phyloP scores from a whole-genome alignment of 2,888 invertebrate genomes.

The Dermolepida albohirtum region DNA sequence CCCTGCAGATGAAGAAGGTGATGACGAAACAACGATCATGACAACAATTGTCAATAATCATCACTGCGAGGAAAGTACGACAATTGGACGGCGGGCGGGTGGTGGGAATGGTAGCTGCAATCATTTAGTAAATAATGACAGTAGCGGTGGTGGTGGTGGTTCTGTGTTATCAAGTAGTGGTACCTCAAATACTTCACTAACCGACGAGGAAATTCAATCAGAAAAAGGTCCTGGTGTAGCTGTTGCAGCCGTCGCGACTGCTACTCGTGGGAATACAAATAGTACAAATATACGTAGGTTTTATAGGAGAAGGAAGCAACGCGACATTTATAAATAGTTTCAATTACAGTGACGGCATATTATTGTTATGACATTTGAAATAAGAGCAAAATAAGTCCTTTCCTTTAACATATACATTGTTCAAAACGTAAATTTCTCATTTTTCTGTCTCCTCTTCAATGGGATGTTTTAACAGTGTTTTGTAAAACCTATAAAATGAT shows the following conservation, averaged over 20 bases:
- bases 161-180: slow-evolving; percentile 14
- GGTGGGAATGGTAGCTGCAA: slow-evolving; percentile 47
- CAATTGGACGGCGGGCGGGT: slow-evolving; percentile 54
- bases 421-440: too few relatives aligned
- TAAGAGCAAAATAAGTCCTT: too few relatives aligned
- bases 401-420: too few relatives aligned
- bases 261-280: slow-evolving; percentile 12
- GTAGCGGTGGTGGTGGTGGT: slow-evolving; percentile 16
- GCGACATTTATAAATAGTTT: slow-evolving; percentile 32
- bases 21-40: slow-evolving; percentile 42
- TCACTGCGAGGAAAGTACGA: too few relatives aligned
- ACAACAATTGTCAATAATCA: slow-evolving; percentile 34
- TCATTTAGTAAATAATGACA: slow-evolving; percentile 10
- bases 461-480: too few relatives aligned
- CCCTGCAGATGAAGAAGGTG: not conserved
- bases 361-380: not conserved
- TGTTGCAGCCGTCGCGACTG: too few relatives aligned
- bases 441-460: too few relatives aligned
- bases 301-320: slow-evolving; percentile 37
- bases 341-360: not conserved
- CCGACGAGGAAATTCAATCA: slow-evolving; percentile 45
- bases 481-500: too few relatives aligned
- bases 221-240: slow-evolving; percentile 6
- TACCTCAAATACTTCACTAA: slow-evolving; percentile 45
- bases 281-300: slow-evolving; percentile 25